Evolutionary conservation across 2,797 vertebrate species (phyloP), one percentile per base, ranked within the genome.

Genomic region (Poecilia velifera): DNA sequence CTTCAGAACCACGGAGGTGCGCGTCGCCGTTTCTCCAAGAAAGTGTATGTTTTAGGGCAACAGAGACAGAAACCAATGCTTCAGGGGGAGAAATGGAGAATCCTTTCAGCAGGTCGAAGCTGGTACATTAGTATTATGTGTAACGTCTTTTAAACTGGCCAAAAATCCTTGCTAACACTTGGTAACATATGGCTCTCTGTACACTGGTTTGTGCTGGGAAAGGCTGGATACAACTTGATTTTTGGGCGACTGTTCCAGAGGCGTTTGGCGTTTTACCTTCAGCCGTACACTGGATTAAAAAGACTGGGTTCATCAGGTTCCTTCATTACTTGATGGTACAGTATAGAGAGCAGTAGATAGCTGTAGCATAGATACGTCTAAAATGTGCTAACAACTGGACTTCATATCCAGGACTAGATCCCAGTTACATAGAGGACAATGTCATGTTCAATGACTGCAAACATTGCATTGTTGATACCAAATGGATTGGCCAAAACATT

Each of bases 1-100:
- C 57, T 10, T 47, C 36, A 83, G 74, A 51, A 70, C 12, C 20
- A 31, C 41, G n/a, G 72, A 62, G 34, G 59, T 76, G 76, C 51
- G 46, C 25, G 22, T 72, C 31, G 49, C 41, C 12, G 28, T 70
- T 72, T 74, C 55, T 76, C 51, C 12, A 18, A 46, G 45, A 45
- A 39, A 39, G 68, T 73, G 62, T 20, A 41, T 36, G 47, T 13
- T 7, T 39, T 49, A 71, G 31, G 10, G 28, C 46, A 9, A 72
- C 41, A 59, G 39, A 72, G 51, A 45, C 72, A 49, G 73, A 68
- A 73, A 31, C 55, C 36, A 79, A 73, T 25, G 34, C 25, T 39
- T 36, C 4, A n/a, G 39, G 22, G 9, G 20, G 64, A 14, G 13
- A 28, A 45, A n/a, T 28, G n/a, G n/a, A 71, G 25, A 71, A 7